Base-by-base conservation (phyloP, 1,140 invertebrate species). In the Stegodyphus dumicola region DNA sequence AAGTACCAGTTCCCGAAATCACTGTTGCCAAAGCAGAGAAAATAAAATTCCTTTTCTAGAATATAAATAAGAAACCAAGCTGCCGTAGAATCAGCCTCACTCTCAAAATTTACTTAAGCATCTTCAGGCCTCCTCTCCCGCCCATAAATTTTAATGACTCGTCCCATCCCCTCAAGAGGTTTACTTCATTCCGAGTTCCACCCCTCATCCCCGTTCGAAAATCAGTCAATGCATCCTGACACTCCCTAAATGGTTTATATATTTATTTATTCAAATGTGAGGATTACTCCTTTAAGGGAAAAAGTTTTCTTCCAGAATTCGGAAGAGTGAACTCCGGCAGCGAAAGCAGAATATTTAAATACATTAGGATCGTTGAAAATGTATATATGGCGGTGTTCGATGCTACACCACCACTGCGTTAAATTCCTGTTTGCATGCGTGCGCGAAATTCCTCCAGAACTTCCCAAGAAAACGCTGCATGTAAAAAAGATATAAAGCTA, bases 251-350 rank as follows among this genome's bases (percentile, higher is more conserved):
- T 85, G 81, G 81, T 85, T 85, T 85, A 76, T 85, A 77, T 85
- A 85, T 85, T 85, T 85, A 85, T 85, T 85, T 85, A 85, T 85
- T 85, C 81, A 85, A 85, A 85, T 85, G 81, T 48, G 65, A 33
- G 81, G 81, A 85, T 85, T 85, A 85, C 74, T 53, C 49, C 67
- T 64, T 73, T 60, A 15, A 67, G n/a, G 77, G n/a, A 52, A 69
- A 81, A 73, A 17, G 56, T 81, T 81, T 70, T 56, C 69, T 74
- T 48, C 10, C 69, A 60, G 48, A 66, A 66, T 74, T 74, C 56
- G 71, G 52, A 53, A 17, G 6, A 52, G 51, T 5, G 11, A 52
- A 17, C 13, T 17, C n/a, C 53, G 6, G 33, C 18, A 48, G n/a
- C 7, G 49, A 10, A 7, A 65, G n/a, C 10, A 15, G 79, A 83